Evolutionary conservation across 2,888 invertebrate species (phyloP).

Genomic region (Phalera bucephala): DNA sequence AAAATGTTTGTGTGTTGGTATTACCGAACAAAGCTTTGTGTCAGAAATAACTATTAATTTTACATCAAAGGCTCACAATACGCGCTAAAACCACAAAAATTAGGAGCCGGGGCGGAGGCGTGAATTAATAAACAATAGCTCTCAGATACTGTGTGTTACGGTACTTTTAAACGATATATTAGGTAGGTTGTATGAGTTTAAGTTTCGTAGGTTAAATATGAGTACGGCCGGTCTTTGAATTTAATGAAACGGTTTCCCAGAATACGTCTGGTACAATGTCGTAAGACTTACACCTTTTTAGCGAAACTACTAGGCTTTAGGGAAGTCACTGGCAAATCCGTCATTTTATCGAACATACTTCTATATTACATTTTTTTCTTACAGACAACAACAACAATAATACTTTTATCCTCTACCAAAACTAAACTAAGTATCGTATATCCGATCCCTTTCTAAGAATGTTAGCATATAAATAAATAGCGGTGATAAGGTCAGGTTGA

Average conservation of each 20-base stretch:
- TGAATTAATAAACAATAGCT: background rate
- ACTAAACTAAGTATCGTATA: background rate
- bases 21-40: background rate
- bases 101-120: background rate
- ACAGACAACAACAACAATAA: too few relatives aligned
- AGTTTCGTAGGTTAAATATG: too few relatives aligned
- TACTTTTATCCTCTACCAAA: too few relatives aligned
- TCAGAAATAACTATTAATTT: background rate
- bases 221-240: too few relatives aligned
- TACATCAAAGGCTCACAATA: background rate
- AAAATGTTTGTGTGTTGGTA: constrained; percentile 2
- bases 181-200: too few relatives aligned
- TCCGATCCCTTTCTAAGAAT: background rate
- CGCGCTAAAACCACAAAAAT: background rate
- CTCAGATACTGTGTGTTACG: background rate
- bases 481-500: constrained; percentile 43
- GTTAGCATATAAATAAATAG: constrained; percentile 17
- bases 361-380: too few relatives aligned
- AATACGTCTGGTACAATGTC: too few relatives aligned
- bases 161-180: background rate
- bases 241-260: too few relatives aligned
- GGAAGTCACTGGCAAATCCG: too few relatives aligned
- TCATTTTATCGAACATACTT: too few relatives aligned
- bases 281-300: too few relatives aligned
- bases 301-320: too few relatives aligned